Percentiles rank a stretch among this genome's conserved stretches.
These are phyloP conservation scores for Drosophila imparisetae DNA, from an alignment of 2,888 invertebrate genomes.

Conservation along the genomic window DNA sequence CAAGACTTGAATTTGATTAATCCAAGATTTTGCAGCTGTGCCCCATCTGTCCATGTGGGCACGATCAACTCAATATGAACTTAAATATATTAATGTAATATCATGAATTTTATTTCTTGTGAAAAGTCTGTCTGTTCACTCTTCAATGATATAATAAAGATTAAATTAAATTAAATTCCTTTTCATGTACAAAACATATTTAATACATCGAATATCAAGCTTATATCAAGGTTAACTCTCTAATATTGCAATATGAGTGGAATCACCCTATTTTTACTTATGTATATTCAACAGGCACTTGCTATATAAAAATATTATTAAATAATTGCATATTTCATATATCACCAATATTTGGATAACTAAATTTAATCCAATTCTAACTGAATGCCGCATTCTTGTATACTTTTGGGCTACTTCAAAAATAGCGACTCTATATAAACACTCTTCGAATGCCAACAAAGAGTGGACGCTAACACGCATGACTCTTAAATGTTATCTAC, in stretches of 20 bases:
- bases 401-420: slow-evolving; percentile 7
- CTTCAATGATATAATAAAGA: too few relatives aligned
- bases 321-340: not conserved
- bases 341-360: not conserved
- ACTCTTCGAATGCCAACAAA: not conserved
- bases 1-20: too few relatives aligned
- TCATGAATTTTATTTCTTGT: not conserved
- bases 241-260: not conserved
- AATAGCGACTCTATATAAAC: not conserved
- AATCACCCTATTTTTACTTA: not conserved
- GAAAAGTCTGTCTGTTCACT: not conserved
- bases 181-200: not conserved
- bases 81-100: not conserved
- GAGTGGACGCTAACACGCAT: not conserved
- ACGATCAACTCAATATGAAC: not conserved
- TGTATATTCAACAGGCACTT: too few relatives aligned
- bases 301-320: too few relatives aligned
- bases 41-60: too few relatives aligned
- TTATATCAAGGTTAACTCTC: not conserved
- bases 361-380: not conserved
- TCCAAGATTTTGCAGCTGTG: too few relatives aligned
- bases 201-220: not conserved
- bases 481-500: not conserved
- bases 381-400: not conserved
- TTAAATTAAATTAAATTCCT: not conserved